phyloP scores from a whole-genome alignment of 1,140 invertebrate genomes.

The Scaptomyza hsui region DNA sequence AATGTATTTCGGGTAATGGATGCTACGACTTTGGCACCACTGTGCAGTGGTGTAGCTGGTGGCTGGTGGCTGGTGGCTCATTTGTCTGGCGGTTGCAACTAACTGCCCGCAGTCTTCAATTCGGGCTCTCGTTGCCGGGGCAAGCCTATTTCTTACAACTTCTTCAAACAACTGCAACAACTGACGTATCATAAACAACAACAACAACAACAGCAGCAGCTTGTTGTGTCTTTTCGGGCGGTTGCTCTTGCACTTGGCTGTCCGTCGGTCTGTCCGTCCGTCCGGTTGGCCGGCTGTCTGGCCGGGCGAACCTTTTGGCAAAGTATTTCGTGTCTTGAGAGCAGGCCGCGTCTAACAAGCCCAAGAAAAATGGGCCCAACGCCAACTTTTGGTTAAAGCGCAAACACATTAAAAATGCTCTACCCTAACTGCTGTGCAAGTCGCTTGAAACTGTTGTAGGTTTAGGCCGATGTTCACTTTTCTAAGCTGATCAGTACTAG shows the following conservation, averaged over 20 bases:
- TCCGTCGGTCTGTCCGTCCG: conserved; percentile 6
- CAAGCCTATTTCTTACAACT: conserved; percentile 78
- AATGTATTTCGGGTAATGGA: conserved; percentile 48
- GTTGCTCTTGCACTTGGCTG: too few relatives aligned
- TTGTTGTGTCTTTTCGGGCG: conserved; percentile 15
- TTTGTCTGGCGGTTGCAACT: conserved; percentile 51
- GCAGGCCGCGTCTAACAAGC: conserved; percentile 71
- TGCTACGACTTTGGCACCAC: conserved; percentile 50
- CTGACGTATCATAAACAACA: conserved; percentile 79
- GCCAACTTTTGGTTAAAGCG: conserved; percentile 79
- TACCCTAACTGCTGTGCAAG: conserved; percentile 49
- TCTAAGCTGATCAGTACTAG: too few relatives aligned
- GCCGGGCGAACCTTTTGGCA: conserved; percentile 65
- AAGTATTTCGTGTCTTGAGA: conserved; percentile 60
- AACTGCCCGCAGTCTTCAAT: conserved; percentile 8
- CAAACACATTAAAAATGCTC: conserved; percentile 80
- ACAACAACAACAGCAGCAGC: conserved; percentile 35
- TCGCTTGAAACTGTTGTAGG: conserved; percentile 30
- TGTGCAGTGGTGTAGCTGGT: conserved; percentile 33
- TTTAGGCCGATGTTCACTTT: conserved; percentile 10
- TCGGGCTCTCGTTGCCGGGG: conserved; percentile 32
- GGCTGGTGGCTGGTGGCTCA: conserved; percentile 49
- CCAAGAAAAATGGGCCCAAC: conserved; percentile 82
- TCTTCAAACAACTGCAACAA: conserved; percentile 79
- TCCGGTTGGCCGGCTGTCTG: conserved; percentile 50